phyloP scores from a whole-genome alignment of 1,140 invertebrate genomes.

The Adoxophyes honmai region DNA sequence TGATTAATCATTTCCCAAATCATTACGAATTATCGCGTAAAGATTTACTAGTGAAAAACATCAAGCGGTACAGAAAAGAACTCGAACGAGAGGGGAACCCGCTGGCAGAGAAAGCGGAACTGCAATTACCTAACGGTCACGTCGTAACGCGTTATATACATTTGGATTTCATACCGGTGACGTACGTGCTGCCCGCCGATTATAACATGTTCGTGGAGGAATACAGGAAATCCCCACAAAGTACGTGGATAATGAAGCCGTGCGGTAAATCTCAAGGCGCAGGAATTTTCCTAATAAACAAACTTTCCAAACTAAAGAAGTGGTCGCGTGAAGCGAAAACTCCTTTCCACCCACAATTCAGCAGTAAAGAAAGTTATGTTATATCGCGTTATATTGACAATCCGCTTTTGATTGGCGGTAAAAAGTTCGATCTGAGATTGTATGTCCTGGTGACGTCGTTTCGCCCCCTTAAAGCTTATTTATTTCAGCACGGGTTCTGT shows the following conservation, averaged over 20 bases:
- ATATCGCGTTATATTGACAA: slow-evolving; percentile 93
- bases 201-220: slow-evolving; percentile 98
- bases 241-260: slow-evolving; percentile 98
- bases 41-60: slow-evolving; percentile 96
- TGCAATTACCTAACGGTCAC: slow-evolving; percentile 78
- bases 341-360: slow-evolving; percentile 87
- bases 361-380: slow-evolving; percentile 90
- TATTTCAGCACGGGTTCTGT: slow-evolving; percentile 89
- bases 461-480: slow-evolving; percentile 87
- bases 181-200: slow-evolving; percentile 95
- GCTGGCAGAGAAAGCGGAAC: slow-evolving; percentile 84
- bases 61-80: slow-evolving; percentile 95
- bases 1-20: slow-evolving; percentile 95
- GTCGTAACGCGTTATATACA: slow-evolving; percentile 87
- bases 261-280: slow-evolving; percentile 92
- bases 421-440: slow-evolving; percentile 91
- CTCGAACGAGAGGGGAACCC: slow-evolving; percentile 93
- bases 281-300: slow-evolving; percentile 92
- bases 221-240: slow-evolving; percentile 93
- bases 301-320: slow-evolving; percentile 90
- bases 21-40: slow-evolving; percentile 97
- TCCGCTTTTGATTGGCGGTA: slow-evolving; percentile 90
- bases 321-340: slow-evolving; percentile 89
- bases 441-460: slow-evolving; percentile 92
- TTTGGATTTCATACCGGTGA: slow-evolving; percentile 94